Evolutionary conservation across 2,113 vertebrate species (phyloP).

Genomic region (Rhizomys pruinosus): DNA sequence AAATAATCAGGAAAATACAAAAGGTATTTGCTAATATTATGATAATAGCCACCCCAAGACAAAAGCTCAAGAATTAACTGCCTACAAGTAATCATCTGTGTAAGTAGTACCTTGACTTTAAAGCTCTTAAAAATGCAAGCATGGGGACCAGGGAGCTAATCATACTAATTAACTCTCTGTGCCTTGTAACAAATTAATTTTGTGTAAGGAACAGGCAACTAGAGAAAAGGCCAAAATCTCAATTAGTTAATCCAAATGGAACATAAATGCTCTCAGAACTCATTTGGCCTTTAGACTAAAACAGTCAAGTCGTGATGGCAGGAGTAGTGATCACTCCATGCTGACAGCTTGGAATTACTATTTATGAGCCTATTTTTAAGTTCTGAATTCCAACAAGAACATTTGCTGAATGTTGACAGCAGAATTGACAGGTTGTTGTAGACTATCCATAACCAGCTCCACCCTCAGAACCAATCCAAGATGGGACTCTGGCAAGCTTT

Average conservation of each 20-base stretch:
- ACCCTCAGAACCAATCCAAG: constrained; percentile 37
- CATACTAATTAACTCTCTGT: constrained; percentile 72
- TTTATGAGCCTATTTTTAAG: background rate
- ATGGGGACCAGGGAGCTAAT: constrained; percentile 62
- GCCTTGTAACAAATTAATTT: constrained; percentile 73
- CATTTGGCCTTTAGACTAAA: constrained; percentile 64
- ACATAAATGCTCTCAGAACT: constrained; percentile 73
- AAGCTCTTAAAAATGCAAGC: constrained; percentile 61
- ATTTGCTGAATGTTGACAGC: background rate
- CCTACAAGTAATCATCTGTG: constrained; percentile 61
- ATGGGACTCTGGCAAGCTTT: background rate
- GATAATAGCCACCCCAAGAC: constrained; percentile 59
- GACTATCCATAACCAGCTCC: background rate
- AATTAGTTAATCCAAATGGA: constrained; percentile 71
- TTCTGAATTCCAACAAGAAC: background rate
- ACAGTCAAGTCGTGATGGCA: background rate
- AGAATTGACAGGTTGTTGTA: background rate
- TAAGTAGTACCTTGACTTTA: constrained; percentile 69
- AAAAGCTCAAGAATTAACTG: constrained; percentile 68
- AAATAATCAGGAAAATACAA: constrained; percentile 32
- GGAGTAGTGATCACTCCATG: background rate
- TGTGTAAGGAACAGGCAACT: constrained; percentile 66
- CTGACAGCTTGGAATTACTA: background rate
- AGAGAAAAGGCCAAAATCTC: constrained; percentile 74
- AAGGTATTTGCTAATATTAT: constrained; percentile 47